phyloP scores from a whole-genome alignment of 2,888 invertebrate genomes.

The Spodoptera exigua region DNA sequence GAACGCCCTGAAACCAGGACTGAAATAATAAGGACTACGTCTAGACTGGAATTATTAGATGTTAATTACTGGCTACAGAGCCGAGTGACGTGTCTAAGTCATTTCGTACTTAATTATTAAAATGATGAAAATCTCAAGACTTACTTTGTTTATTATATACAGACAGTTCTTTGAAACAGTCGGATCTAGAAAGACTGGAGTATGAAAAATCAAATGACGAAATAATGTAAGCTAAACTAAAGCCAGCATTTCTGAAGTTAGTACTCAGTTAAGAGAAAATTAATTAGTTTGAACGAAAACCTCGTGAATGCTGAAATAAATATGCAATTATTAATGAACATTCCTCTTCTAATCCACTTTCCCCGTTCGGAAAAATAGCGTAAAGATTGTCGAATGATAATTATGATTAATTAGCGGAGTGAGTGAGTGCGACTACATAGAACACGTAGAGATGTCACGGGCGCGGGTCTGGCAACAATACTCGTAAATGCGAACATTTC shows the following conservation, averaged over 20 bases:
- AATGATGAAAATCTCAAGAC: conserved; percentile 26
- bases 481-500: conserved; percentile 2
- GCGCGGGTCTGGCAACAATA: no score
- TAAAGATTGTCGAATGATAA: conserved; percentile 34
- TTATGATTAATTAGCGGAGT: conserved; percentile 17
- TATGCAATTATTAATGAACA: conserved; percentile 22
- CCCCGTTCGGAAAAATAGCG: conserved; percentile 31
- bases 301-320: conserved; percentile 8
- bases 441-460: not conserved
- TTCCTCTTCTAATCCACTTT: conserved; percentile 26
- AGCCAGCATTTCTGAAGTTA: not conserved
- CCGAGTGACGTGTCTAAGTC: conserved; percentile 19
- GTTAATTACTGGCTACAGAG: conserved; percentile 31
- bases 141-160: conserved; percentile 28
- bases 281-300: not conserved
- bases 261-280: not conserved
- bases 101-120: conserved; percentile 31
- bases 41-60: conserved; percentile 50
- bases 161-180: not conserved
- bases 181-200: not conserved
- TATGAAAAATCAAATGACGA: not conserved
- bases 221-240: not conserved
- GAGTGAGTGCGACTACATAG: conserved; percentile 28
- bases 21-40: conserved; percentile 47
- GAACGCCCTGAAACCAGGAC: conserved; percentile 27